Percentiles rank a stretch among this genome's conserved stretches.
Conservation (phyloP, 2,888 invertebrate species). For the Metopia argyrocephala region DNA sequence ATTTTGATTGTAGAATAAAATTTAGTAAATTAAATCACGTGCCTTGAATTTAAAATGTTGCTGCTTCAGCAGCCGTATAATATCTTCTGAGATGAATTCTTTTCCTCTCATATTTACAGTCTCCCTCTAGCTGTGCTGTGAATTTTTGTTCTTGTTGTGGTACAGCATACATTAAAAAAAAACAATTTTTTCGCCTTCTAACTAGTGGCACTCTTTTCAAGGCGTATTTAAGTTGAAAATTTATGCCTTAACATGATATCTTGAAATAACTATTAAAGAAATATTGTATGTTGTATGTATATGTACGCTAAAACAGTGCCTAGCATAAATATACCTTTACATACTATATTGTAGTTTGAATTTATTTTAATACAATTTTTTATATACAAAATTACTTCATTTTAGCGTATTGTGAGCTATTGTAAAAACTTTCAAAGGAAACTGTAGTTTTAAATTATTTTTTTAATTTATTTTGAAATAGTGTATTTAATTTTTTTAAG, state of each 20-base stretch:
- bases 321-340: neutral
- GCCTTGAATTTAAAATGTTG: constrained; percentile 29
- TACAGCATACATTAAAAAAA: neutral
- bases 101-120: neutral
- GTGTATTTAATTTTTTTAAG: neutral
- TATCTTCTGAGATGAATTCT: neutral
- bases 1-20: neutral
- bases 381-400: too few relatives aligned
- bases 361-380: too few relatives aligned
- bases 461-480: neutral
- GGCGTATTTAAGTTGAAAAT: constrained; percentile 34
- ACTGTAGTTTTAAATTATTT: too few relatives aligned
- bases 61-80: neutral
- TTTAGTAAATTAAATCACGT: constrained; percentile 55
- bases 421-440: neutral
- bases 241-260: constrained; percentile 40
- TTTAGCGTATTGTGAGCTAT: too few relatives aligned
- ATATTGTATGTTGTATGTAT: neutral
- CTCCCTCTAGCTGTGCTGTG: neutral
- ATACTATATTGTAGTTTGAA: too few relatives aligned
- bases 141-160: neutral
- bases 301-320: neutral
- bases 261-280: constrained; percentile 14
- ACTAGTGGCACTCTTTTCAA: neutral
- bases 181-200: neutral